Base-by-base conservation (phyloP, 2,113 vertebrate genomes). In the Callorhinus ursinus region DNA sequence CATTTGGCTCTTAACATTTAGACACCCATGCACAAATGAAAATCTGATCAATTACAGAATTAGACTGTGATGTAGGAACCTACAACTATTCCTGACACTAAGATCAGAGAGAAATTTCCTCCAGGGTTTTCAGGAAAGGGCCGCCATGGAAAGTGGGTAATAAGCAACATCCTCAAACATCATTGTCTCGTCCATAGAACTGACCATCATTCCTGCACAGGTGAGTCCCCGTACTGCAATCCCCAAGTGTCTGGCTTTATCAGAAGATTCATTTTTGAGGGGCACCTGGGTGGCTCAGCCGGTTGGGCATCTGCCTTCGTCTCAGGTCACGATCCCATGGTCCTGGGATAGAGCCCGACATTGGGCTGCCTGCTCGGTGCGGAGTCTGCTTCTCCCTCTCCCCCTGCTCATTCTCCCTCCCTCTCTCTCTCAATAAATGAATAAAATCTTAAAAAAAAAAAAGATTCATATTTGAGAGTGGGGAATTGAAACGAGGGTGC, bases 151-250 rank as follows among this genome's bases (percentile, higher is more conserved):
- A 86, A 55, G 4, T 18, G 42, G 8, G 33, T 24, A 39, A n/a
- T 49, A 46, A 33, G 22, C 51, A 76, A 22, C 22, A 7, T 53
- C 8, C 1, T n/a, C 2, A 31, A 31, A 31, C 0, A 22, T 49
- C 74, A n/a, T 53, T 12, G 24, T 89, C 16, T 67, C 21, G 1
- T 36, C 49, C 5, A 0, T 9, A 24, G 16, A 8, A 51, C 13
- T 7, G 36, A 57, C 13, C 4, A 26, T 72, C 19, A 1, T 11
- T 63, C 86, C 55, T 61, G 7, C 77, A 61, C 57, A 94, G 67
- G 69, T 4, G 22, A 22, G 0, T 31, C 42, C 26, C 8, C 1
- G 2, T 9, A 12, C 28, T 12, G 3, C 51, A 1, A 24, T 59
- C 39, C 83, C 57, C 63, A 67, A 18, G 28, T 22, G 31, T 33